A percentile compares a stretch with the other conserved stretches of the same genome.
These are phyloP conservation scores for Zaprionus capensis DNA, from an alignment of 1,140 invertebrate species.

Conservation along the genomic window DNA sequence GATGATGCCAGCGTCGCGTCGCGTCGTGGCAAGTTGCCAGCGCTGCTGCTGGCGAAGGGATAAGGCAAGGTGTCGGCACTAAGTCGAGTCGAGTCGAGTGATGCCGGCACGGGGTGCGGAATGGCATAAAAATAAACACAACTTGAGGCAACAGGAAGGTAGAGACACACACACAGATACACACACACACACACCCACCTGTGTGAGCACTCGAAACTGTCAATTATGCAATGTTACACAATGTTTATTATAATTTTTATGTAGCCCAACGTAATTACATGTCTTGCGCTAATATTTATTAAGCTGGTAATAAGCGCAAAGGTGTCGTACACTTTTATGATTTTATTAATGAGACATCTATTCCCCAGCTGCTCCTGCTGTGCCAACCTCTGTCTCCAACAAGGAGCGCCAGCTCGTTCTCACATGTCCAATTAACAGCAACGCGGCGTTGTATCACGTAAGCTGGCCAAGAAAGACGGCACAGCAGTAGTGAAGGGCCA, in stretches of 20 bases:
- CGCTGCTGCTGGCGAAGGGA: constrained; percentile 27
- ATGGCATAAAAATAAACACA: constrained; percentile 65
- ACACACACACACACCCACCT: constrained; percentile 18
- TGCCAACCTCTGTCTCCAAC: neutral
- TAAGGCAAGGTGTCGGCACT: constrained; percentile 39
- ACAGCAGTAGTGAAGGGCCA: constrained; percentile 11
- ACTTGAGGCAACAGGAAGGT: constrained; percentile 48
- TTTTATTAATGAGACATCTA: constrained; percentile 64
- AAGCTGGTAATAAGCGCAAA: constrained; percentile 61
- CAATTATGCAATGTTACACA: constrained; percentile 71
- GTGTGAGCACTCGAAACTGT: constrained; percentile 61
- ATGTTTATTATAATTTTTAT: constrained; percentile 74
- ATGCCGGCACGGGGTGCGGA: constrained; percentile 11
- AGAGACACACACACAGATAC: neutral
- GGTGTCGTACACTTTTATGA: constrained; percentile 63
- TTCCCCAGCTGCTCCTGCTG: neutral
- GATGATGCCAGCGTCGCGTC: constrained; percentile 40
- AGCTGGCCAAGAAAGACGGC: neutral
- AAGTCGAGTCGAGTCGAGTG: neutral
- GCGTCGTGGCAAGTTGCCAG: constrained; percentile 59
- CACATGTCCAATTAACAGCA: constrained; percentile 61
- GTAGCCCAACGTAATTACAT: constrained; percentile 62
- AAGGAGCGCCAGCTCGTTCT: constrained; percentile 27
- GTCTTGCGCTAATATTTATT: constrained; percentile 70
- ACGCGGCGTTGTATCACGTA: constrained; percentile 49